phyloP scores from a whole-genome alignment of 2,797 vertebrate species.

The Phaenicophaeus curvirostris region DNA sequence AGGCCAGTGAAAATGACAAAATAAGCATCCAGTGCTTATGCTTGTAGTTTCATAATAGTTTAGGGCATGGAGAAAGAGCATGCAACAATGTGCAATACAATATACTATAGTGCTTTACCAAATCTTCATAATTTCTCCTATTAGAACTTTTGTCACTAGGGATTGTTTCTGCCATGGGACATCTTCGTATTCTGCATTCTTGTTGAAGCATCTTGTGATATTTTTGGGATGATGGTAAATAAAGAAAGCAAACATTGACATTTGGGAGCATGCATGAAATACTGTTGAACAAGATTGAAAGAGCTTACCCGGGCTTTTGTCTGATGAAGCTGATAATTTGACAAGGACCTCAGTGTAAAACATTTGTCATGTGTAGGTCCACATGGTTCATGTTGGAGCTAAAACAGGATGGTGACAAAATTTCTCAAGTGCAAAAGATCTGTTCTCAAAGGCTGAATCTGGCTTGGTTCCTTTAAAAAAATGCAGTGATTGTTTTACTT shows the following conservation, averaged over 20 bases:
- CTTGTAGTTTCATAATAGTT: not conserved
- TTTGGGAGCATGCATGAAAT: not conserved
- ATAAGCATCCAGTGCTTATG: not conserved
- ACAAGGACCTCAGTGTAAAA: not conserved
- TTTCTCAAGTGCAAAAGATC: not conserved
- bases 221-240: not conserved
- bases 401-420: not conserved
- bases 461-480: not conserved
- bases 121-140: not conserved
- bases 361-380: not conserved
- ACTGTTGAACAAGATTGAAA: not conserved
- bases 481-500: not conserved
- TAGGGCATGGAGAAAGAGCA: not conserved
- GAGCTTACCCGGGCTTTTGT: not conserved
- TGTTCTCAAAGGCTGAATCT: not conserved
- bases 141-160: not conserved
- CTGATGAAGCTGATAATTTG: not conserved
- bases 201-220: not conserved
- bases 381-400: not conserved
- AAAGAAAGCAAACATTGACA: not conserved
- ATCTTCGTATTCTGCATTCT: not conserved
- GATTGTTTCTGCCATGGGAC: not conserved
- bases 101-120: not conserved
- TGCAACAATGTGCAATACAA: not conserved
- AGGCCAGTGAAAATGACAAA: not conserved